These are phyloP conservation scores for Chrysochloris asiatica DNA, from an alignment of 2,113 vertebrate species.

Conservation along the genomic window DNA sequence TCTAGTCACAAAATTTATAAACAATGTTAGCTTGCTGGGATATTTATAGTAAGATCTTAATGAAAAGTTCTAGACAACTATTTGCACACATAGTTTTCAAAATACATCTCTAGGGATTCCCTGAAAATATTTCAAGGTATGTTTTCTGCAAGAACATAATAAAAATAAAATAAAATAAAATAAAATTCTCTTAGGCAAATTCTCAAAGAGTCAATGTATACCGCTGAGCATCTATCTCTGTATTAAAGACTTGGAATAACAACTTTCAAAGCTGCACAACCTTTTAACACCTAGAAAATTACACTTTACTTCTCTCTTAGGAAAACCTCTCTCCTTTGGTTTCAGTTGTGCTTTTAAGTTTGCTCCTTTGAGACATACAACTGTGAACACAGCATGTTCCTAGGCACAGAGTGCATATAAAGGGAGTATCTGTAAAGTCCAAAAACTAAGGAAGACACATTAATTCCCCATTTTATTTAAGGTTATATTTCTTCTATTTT, in stretches of 20 bases:
- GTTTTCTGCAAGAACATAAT: background rate
- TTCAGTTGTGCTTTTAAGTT: background rate
- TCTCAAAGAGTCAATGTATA: background rate
- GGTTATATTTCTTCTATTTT: background rate
- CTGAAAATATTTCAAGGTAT: background rate
- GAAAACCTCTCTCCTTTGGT: background rate
- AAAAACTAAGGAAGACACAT: background rate
- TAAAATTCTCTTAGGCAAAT: background rate
- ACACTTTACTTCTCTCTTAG: background rate
- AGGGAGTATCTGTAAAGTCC: background rate
- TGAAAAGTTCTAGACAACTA: background rate
- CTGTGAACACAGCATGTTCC: background rate
- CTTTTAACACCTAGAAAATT: background rate
- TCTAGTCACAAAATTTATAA: background rate
- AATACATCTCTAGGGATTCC: background rate
- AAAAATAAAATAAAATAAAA: background rate
- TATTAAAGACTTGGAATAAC: background rate
- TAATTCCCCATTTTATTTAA: background rate
- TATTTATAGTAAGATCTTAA: background rate
- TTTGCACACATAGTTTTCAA: background rate
- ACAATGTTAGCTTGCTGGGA: background rate
- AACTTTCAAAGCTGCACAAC: background rate
- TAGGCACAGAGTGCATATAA: background rate
- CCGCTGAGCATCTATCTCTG: background rate
- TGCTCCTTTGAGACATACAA: background rate